Evolutionary conservation across 2,797 vertebrate species (phyloP).

Genomic region (Etheostoma perlongum): DNA sequence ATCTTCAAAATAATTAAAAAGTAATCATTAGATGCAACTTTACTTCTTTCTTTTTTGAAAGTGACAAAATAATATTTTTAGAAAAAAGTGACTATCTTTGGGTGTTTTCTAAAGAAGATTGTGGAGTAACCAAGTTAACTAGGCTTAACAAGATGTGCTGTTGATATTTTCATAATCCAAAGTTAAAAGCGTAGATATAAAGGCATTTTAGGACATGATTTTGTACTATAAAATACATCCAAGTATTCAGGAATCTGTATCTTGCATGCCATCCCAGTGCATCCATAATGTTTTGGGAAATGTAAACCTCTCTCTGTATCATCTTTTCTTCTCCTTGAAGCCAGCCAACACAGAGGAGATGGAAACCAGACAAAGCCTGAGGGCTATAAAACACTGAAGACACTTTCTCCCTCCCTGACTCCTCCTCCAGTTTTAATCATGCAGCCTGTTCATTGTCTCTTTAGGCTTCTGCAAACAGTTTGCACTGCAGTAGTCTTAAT

Average conservation of each 20-base stretch:
- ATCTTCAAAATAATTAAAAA: background rate
- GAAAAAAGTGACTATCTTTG: background rate
- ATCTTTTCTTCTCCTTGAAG: slow-evolving; percentile 63
- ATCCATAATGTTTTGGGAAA: slow-evolving; percentile 58
- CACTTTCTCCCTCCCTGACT: slow-evolving; percentile 61
- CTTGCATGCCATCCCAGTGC: slow-evolving; percentile 42
- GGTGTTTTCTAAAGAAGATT: background rate
- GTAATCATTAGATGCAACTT: background rate
- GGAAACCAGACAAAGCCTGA: slow-evolving; percentile 73
- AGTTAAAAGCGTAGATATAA: background rate
- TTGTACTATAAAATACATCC: slow-evolving; percentile 8
- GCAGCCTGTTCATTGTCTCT: slow-evolving; percentile 66
- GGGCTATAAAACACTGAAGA: slow-evolving; percentile 73
- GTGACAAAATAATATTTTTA: background rate
- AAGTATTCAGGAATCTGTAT: slow-evolving; percentile 45
- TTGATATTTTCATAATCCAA: background rate
- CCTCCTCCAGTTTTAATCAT: slow-evolving; percentile 74
- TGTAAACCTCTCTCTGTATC: slow-evolving; percentile 59
- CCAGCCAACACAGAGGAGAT: slow-evolving; percentile 59
- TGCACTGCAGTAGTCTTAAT: slow-evolving; percentile 70
- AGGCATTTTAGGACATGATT: slow-evolving; percentile 18
- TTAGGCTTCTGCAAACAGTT: slow-evolving; percentile 67
- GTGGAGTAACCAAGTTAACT: background rate
- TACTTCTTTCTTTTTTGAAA: background rate
- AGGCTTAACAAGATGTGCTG: slow-evolving; percentile 1